Base-by-base conservation (phyloP, 1,140 invertebrate species). In the Pogonognathellus flavescens region DNA sequence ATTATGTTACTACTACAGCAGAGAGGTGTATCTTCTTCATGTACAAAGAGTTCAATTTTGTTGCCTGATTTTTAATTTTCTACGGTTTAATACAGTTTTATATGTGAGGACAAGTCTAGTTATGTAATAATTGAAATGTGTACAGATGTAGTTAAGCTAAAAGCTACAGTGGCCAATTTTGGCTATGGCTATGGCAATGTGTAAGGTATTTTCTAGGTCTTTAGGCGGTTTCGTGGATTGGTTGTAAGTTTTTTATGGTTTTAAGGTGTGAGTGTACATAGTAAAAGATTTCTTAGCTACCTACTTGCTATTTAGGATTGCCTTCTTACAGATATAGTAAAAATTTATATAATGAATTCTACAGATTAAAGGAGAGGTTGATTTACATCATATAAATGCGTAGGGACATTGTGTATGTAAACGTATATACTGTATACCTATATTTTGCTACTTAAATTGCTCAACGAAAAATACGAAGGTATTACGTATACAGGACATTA, bases 21-120 rank as follows among this genome's bases (percentile, higher is more conserved):
- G 11, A 31, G 31, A 70, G 16, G 9, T 49, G 70, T n/a, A 13
- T 66, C 10, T 66, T 18, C n/a, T 62, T 14, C 53, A 76, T 76
- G 41, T 50, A 76, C 70, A 76, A 76, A 76, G 31, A 41, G 70
- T 76, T 76, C 70, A 76, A 50, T 76, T 76, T 76, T 76, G 53
- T n/a, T 49, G 70, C 22, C 41, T 76, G 70, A 76, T 76, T 76
- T 76, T 76, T 76, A 76, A 76, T 76, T 76, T 76, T 41, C 31
- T 49, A 76, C 41, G 41, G 70, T 76, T 76, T 50, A 49, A 14
- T 31, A 70, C 16, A 76, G 16, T 41, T n/a, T 76, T 57, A 57
- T n/a, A 57, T 57, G 11, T 57, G n/a, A 13, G n/a, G n/a, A 13
- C n/a, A 57, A 13, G 11, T 57, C n/a, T 57, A 14, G 11, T n/a